A percentile compares a stretch with the other conserved stretches of the same genome.
Evolutionary conservation across 2,797 vertebrate species (phyloP).

Genomic region (Tarsius wallacei): DNA sequence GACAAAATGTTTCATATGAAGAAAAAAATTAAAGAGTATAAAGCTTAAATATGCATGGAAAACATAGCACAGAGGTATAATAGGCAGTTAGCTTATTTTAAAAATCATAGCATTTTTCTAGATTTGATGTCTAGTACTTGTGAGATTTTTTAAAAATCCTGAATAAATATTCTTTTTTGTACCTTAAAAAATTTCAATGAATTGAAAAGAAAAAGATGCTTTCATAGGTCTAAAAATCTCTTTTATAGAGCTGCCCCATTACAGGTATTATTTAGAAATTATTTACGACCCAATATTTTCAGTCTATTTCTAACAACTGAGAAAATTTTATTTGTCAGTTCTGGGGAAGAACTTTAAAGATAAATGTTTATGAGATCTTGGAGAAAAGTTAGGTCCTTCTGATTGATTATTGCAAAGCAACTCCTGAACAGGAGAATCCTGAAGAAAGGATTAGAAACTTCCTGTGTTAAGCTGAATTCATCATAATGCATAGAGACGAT

Average conservation of each 20-base stretch:
- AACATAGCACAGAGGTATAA: not conserved
- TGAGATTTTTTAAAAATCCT: not conserved
- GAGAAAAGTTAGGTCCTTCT: not conserved
- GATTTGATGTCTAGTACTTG: not conserved
- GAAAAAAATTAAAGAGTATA: not conserved
- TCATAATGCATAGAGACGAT: not conserved
- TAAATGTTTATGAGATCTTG: not conserved
- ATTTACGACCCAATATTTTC: not conserved
- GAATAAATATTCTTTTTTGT: conserved; percentile 1
- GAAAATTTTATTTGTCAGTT: not conserved
- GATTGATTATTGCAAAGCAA: not conserved
- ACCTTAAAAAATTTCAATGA: not conserved
- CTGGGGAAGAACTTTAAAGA: not conserved
- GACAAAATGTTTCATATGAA: conserved; percentile 27
- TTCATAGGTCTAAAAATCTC: not conserved
- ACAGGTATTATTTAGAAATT: not conserved
- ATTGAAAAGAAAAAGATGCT: not conserved
- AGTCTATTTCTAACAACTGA: not conserved
- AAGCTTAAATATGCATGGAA: not conserved
- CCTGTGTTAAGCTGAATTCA: not conserved
- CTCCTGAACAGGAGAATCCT: not conserved
- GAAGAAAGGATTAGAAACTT: not conserved
- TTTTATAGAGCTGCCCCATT: not conserved
- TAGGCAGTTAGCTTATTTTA: not conserved
- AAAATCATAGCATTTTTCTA: not conserved